Evolutionary conservation across 2,797 vertebrate species (phyloP).

Genomic region (Aldrovandia affinis): DNA sequence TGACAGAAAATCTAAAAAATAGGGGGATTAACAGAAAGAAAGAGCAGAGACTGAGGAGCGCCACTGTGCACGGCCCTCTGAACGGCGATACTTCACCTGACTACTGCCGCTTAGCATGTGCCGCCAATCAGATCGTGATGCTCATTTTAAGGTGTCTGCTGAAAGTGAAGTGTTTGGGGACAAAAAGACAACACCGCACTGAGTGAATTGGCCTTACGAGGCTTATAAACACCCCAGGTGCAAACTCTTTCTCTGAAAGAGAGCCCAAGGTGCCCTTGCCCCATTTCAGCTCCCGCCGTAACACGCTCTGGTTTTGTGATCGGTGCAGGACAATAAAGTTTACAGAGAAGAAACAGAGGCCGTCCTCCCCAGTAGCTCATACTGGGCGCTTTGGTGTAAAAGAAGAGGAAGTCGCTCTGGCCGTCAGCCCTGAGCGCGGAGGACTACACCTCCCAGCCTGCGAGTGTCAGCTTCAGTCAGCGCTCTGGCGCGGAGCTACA

Average conservation of each 20-base stretch:
- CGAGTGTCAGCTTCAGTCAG: constrained; percentile 41
- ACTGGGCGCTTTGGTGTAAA: not conserved
- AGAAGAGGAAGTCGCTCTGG: not conserved
- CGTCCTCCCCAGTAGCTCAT: not conserved
- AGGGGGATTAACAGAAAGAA: not conserved
- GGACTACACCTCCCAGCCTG: not conserved
- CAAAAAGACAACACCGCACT: not conserved
- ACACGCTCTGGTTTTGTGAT: no score
- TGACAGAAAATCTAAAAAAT: not conserved
- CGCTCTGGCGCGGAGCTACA: constrained; percentile 52
- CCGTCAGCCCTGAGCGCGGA: not conserved
- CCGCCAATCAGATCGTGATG: not conserved
- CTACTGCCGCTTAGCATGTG: not conserved
- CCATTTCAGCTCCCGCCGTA: not conserved
- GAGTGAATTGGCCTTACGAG: not conserved
- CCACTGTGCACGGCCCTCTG: not conserved
- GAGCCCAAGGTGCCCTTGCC: not conserved
- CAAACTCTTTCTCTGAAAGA: not conserved
- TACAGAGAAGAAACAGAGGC: not conserved
- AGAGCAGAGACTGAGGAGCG: not conserved
- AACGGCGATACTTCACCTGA: not conserved
- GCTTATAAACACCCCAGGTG: not conserved
- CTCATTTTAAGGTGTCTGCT: not conserved
- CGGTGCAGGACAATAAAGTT: not conserved
- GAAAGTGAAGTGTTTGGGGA: no score